Base-by-base conservation (phyloP, 2,888 invertebrate species). In the Ichneumoninae sp. region DNA sequence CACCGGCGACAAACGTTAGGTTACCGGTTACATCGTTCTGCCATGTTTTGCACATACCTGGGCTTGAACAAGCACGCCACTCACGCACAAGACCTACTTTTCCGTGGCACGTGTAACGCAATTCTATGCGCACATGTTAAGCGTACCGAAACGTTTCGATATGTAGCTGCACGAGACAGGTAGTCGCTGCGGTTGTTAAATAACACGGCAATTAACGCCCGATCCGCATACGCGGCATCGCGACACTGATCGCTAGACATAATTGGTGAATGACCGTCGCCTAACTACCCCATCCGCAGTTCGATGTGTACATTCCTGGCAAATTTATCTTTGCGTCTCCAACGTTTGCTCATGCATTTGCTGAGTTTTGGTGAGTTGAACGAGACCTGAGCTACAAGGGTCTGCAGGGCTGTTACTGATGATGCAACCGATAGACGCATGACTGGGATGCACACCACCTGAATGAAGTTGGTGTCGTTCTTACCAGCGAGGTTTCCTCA, bases 121-220 rank as follows among this genome's bases (percentile, higher is more conserved):
- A 57, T 60, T 65, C 8, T 22, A n/a, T 33, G 33, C 30, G 50
- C 52, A 54, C 16, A 22, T 65, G 36, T 54, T 66, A 66, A 52
- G n/a, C 30, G 36, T 22, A 33, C 16, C 22, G 26, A 40, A 68
- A 36, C 40, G 22, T 7, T 66, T 26, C 52, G n/a, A 73, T 47
- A 73, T 33, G 44, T 16, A 73, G 16, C 33, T 4, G 54, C n/a
- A 22, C 19, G 22, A 6, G 36, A 10, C 52, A 54, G 33, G 68
- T 26, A 73, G 30, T 69, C 50, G 60, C 73, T 68, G 63, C 66
- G 74, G 52, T 60, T 52, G 73, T 78, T 68, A 40, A 47, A 78
- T 69, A 63, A 83, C 78, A 78, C 22, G 47, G 73, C 77, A 78
- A 77, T 78, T 73, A 77, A 73, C 54, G 47, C 65, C 65, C 30